Evolutionary conservation across 2,888 invertebrate species (phyloP).

Genomic region (Bugulina stolonifera): DNA sequence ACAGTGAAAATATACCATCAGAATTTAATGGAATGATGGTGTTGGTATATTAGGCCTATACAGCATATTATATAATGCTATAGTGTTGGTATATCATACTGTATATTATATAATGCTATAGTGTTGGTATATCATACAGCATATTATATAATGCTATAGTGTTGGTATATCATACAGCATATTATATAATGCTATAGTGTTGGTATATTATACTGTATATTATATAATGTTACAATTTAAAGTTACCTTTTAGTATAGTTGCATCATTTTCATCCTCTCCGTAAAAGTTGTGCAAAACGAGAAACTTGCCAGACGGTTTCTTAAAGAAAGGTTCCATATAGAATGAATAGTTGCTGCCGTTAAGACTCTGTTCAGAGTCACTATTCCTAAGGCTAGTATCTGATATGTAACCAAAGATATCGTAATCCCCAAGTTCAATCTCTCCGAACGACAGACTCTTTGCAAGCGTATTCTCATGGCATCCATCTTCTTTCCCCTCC

Average conservation of each 20-base stretch:
- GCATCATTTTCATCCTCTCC: constrained; percentile 19
- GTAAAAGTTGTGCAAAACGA: constrained; percentile 2
- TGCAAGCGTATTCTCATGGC: background rate
- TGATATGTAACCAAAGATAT: constrained; percentile 19
- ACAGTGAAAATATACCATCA: no score
- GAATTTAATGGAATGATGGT: no score
- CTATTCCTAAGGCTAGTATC: background rate
- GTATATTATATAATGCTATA: no score
- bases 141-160: no score
- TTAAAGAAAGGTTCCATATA: background rate
- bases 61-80: no score
- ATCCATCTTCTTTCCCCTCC: background rate
- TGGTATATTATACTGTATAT: no score
- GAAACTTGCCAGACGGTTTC: constrained; percentile 14
- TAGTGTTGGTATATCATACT: no score
- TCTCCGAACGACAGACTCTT: constrained; percentile 18
- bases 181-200: no score
- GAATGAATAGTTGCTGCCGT: background rate
- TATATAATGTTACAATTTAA: background rate
- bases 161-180: no score
- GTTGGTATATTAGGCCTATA: no score
- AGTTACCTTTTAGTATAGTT: constrained; percentile 6
- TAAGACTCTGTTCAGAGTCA: constrained; percentile 14
- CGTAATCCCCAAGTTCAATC: constrained; percentile 10
- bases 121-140: no score